Percentiles rank a stretch among this genome's conserved stretches.
Conservation (phyloP, 2,888 invertebrate species). For the Ligdia adustata region DNA sequence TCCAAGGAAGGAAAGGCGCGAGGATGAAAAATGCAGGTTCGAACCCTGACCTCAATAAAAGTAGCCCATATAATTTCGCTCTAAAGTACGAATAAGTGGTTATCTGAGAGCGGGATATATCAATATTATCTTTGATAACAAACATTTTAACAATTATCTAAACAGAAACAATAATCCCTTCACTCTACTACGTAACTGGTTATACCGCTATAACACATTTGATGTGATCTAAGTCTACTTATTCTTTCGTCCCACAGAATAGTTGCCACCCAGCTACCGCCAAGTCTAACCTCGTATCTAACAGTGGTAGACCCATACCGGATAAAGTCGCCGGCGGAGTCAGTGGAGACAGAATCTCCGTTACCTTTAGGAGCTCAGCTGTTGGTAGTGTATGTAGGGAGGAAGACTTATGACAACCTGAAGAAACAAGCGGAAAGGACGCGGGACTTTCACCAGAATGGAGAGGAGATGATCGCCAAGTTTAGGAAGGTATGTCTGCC, state of each 20-base stretch:
- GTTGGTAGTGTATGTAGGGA: constrained; percentile 89
- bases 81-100: too few species aligned
- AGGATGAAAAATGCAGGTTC: too few species aligned
- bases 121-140: too few species aligned
- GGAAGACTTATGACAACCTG: constrained; percentile 83
- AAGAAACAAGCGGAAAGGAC: constrained; percentile 61
- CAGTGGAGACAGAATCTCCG: constrained; percentile 86
- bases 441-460: constrained; percentile 67
- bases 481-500: constrained; percentile 65
- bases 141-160: too few species aligned
- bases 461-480: constrained; percentile 70
- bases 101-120: too few species aligned
- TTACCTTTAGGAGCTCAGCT: constrained; percentile 92
- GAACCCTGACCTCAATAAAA: too few species aligned
- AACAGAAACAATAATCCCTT: too few species aligned
- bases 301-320: constrained; percentile 93
- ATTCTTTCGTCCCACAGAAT: constrained; percentile 86
- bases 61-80: too few species aligned
- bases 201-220: too few species aligned
- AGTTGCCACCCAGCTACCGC: constrained; percentile 90
- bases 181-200: too few species aligned
- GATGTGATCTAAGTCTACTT: neutral
- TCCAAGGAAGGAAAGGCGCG: too few species aligned
- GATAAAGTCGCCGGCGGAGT: constrained; percentile 92
- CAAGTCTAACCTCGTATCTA: constrained; percentile 90